Conservation (phyloP, 1,140 invertebrate genomes). For the Drosophila chauvacae region DNA sequence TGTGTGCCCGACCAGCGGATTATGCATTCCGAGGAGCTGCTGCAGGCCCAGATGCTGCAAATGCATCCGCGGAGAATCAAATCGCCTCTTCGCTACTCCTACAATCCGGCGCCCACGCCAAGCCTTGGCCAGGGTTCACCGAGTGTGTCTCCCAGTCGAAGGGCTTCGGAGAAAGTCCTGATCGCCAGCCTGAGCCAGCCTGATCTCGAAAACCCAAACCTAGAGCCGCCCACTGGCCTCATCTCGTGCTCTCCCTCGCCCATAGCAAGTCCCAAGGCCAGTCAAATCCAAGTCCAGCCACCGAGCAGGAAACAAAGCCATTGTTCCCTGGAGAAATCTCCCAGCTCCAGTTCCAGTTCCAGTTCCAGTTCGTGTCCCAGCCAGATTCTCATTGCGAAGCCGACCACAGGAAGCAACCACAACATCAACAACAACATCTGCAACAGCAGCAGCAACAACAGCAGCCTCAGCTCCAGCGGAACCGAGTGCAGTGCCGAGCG, state of each 20-base stretch:
- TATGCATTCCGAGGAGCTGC: conserved; percentile 20
- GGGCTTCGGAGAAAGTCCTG: neutral
- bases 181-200: neutral
- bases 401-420: neutral
- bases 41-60: conserved; percentile 43
- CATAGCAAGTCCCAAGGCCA: neutral
- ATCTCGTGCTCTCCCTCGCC: neutral
- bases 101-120: neutral
- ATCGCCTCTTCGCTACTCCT: neutral
- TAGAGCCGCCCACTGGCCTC: neutral
- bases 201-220: too few relatives aligned
- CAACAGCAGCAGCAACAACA: conserved; percentile 9
- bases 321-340: neutral
- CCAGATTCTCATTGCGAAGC: neutral
- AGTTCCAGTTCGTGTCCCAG: neutral
- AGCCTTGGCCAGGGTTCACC: accelerated
- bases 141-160: too few relatives aligned
- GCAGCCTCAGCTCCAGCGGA: conserved; percentile 7
- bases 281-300: neutral
- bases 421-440: neutral
- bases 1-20: conserved; percentile 44
- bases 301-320: neutral
- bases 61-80: neutral
- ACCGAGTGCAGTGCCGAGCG: conserved; percentile 17
- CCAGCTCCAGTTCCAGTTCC: neutral